Conservation (phyloP, 2,888 invertebrate species). For the Prenolepis imparis region DNA sequence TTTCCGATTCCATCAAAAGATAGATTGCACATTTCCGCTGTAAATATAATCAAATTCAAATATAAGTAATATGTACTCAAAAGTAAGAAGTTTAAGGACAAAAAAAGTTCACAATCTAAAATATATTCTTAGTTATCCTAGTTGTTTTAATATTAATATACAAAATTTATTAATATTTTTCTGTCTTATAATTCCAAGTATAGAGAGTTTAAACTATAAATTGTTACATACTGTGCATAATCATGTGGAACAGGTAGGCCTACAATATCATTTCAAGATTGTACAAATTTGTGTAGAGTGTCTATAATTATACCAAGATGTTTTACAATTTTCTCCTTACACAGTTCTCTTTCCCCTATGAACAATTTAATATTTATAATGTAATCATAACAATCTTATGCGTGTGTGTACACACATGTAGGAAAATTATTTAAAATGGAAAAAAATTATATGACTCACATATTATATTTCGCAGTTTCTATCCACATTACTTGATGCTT, state of each 20-base stretch:
- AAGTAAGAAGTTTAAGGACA: neutral
- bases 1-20: no score
- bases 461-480: no score
- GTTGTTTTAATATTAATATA: neutral
- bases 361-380: slow-evolving; percentile 18
- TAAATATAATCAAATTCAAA: no score
- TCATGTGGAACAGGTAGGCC: slow-evolving; percentile 78
- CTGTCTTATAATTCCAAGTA: neutral
- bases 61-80: no score
- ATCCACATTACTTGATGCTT: no score
- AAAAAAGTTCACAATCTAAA: neutral
- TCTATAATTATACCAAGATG: slow-evolving; percentile 73
- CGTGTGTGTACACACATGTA: neutral
- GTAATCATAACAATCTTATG: neutral
- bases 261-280: slow-evolving; percentile 66
- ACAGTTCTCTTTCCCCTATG: slow-evolving; percentile 53
- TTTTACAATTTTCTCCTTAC: slow-evolving; percentile 70
- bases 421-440: no score
- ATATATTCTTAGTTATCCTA: neutral
- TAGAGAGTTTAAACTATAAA: neutral
- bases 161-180: neutral
- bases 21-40: no score
- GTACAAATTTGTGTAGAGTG: slow-evolving; percentile 74
- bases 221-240: slow-evolving; percentile 74
- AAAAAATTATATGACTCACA: no score